Base-by-base conservation (phyloP, 2,797 vertebrate species). In the Leuciscus waleckii region DNA sequence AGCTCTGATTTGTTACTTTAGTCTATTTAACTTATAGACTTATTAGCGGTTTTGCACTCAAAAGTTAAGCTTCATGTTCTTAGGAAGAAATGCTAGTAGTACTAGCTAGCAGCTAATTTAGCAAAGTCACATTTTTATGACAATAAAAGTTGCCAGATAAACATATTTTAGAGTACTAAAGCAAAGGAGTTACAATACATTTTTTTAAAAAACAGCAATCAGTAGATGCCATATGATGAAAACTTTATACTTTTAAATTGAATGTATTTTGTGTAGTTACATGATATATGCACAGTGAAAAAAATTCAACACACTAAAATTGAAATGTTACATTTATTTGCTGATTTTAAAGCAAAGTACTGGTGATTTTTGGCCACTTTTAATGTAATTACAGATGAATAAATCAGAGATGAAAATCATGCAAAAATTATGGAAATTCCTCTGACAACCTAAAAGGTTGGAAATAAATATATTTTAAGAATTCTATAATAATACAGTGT, bases 1-100 rank as follows among this genome's bases (percentile, higher is more conserved):
- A 26, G 35, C 35, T 77, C 21, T 39, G 54, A 77, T 77, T 80
- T 51, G 29, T 35, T 68, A 68, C 11, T 65, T 67, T 23, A 46
- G 13, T 46, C 43, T 46, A 35, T 46, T 6, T 35, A 61, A 43
- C 17, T 49, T 17, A 29, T 32, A 26, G 61, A 29, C 13, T 63
- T 63, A 29, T 63, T n/a, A 63, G n/a, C 2, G 5, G 5, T 54
- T 75, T 67, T 35, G 19, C 19, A 68, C 29, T 51, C 26, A 67
- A 46, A 23, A 58, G 13, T n/a, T 32, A 9, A 78, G 37, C 5
- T 23, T 49, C 13, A n/a, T 49, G 11, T 9, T 37, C 11, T 51
- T 68, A 23, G 46, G 29, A 68, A 2, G 21, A 51, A 37, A 68
- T 35, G 13, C 7, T 21, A 35, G 9, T 41, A 41, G 43, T 46